Base-by-base conservation (phyloP, 2,797 vertebrate genomes). In the Cryptoblepharus egeriae region DNA sequence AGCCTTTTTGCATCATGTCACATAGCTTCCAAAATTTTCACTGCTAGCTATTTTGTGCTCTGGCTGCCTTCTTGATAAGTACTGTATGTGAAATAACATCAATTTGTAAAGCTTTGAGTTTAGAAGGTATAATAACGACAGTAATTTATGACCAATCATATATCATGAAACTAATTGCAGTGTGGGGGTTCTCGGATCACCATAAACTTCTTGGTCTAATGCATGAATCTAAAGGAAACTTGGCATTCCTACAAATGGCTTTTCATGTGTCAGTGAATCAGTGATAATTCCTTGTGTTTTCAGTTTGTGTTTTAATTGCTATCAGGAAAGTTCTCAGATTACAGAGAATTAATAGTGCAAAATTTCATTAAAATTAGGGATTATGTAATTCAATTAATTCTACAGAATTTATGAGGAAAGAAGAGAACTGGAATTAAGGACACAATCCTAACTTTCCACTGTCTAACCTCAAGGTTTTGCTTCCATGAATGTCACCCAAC, bases 121-220 rank as follows among this genome's bases (percentile, higher is more conserved):
- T 42, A 82, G 67, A 69, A 80, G 68, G 30, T 80, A 67, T 58
- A 84, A 83, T 74, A 1, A 52, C 15, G 75, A 52, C 2, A 9
- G 39, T 86, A 87, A 84, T 88, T 55, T 64, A 91, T 30, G 84
- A 81, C 67, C 70, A 76, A 79, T 63, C 73, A 67, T 63, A 79
- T 77, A 67, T 76, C n/a, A 60, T 2, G 6, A 85, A 85, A 58
- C 74, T 91, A 87, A 89, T 83, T 90, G 76, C 49, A 69, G 76
- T 60, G 81, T 82, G 63, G 49, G n/a, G 28, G 60, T 77, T 92
- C 39, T 88, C 84, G 77, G 63, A 85, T 60, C 32, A 39, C 75
- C 77, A 8, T 88, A 88, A 92, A 91, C 69, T 76, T 87, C 74
- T 90, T 87, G 52, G 65, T 87, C 65, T 87, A 87, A 83, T 63